Evolutionary conservation across 2,797 vertebrate genomes (phyloP).

Genomic region (Sphenodon punctatus): DNA sequence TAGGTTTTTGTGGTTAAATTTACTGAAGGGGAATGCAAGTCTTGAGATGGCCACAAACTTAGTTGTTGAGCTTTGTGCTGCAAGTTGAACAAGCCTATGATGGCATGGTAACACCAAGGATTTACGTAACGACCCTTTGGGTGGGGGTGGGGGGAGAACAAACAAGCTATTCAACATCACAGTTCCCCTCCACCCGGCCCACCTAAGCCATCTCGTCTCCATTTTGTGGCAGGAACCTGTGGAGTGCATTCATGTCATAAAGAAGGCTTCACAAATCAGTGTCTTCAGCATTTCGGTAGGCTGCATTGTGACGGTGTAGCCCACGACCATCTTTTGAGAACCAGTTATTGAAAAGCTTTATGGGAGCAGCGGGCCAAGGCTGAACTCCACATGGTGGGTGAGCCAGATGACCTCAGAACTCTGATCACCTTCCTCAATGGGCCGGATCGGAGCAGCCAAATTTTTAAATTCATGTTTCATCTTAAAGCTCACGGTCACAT

Average conservation of each 20-base stretch:
- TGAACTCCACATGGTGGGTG: constrained; percentile 93
- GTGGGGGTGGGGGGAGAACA: constrained; percentile 38
- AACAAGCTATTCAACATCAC: constrained; percentile 32
- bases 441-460: constrained; percentile 88
- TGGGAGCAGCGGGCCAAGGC: constrained; percentile 89
- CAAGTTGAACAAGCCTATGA: constrained; percentile 32
- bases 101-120: constrained; percentile 24
- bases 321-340: background rate
- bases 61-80: constrained; percentile 24
- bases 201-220: background rate
- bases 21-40: constrained; percentile 6
- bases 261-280: constrained; percentile 45
- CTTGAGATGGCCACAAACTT: background rate
- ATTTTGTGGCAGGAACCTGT: background rate
- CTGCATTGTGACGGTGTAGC: background rate
- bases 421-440: constrained; percentile 85
- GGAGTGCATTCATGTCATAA: constrained; percentile 42
- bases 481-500: constrained; percentile 93
- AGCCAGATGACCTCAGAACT: constrained; percentile 91
- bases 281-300: constrained; percentile 14
- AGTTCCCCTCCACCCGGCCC: background rate
- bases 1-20: background rate
- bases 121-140: constrained; percentile 28
- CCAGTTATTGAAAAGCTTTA: constrained; percentile 51
- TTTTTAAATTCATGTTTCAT: constrained; percentile 97